phyloP scores from a whole-genome alignment of 2,797 vertebrate species.

The Fistularia commersonii region DNA sequence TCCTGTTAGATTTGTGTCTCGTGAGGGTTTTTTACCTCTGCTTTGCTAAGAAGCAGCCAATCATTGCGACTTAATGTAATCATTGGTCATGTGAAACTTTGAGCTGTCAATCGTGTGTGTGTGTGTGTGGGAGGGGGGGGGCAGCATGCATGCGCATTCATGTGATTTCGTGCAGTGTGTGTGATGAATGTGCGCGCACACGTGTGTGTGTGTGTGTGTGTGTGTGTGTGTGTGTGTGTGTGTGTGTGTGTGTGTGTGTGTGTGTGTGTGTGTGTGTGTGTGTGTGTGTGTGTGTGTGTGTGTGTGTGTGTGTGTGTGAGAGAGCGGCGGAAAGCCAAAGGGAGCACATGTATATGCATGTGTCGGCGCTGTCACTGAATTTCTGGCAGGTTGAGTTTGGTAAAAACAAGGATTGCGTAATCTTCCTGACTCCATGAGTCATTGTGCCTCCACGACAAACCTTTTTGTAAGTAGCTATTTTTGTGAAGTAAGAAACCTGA shows the following conservation, averaged over 20 bases:
- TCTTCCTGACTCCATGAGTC: neutral
- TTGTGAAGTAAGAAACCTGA: too few species aligned
- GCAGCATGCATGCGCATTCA: too few species aligned
- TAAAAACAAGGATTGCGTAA: conserved; percentile 13
- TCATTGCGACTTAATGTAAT: conserved; percentile 56
- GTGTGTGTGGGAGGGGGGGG: too few species aligned
- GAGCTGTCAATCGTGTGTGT: conserved; percentile 51
- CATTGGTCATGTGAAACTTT: conserved; percentile 59
- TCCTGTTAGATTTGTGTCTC: conserved; percentile 49
- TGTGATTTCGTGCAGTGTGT: too few species aligned
- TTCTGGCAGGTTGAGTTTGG: conserved; percentile 12
- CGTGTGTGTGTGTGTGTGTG: conserved; percentile 2
- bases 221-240: neutral
- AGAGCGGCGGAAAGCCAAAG: conserved; percentile 4
- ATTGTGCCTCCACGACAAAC: neutral
- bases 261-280: neutral
- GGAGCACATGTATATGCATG: conserved; percentile 27
- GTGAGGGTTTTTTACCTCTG: conserved; percentile 50
- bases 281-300: too few species aligned
- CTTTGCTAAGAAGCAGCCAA: conserved; percentile 43
- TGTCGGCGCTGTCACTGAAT: conserved; percentile 6
- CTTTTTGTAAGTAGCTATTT: neutral
- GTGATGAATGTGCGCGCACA: too few species aligned
- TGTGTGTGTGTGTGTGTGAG: too few species aligned
- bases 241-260: neutral